A percentile compares a stretch with the other conserved stretches of the same genome.
phyloP scores from a whole-genome alignment of 2,113 vertebrate genomes.

The Sceloporus undulatus region DNA sequence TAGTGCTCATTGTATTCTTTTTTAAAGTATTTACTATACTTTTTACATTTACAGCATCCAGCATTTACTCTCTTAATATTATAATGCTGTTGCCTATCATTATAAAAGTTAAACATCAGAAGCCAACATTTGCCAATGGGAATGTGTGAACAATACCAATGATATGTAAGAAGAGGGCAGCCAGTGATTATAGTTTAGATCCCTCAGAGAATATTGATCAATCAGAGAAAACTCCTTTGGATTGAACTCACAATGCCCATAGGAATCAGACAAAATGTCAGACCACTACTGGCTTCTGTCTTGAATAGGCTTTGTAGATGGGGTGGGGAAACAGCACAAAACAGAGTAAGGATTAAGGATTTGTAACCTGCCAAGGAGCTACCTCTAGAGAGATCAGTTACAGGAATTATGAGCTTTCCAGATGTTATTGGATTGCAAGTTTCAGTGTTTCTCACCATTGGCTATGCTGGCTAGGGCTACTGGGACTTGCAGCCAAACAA shows the following conservation, averaged over 20 bases:
- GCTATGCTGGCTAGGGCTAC: too few relatives aligned
- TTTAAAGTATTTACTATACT: background rate
- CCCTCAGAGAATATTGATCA: background rate
- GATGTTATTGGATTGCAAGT: too few relatives aligned
- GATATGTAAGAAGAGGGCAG: background rate
- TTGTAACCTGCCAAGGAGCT: background rate
- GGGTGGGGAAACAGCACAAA: background rate
- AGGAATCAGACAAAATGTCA: background rate
- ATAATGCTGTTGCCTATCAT: background rate
- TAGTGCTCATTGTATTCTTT: background rate
- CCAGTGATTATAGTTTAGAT: background rate
- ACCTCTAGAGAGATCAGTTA: too few relatives aligned
- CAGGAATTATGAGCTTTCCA: too few relatives aligned
- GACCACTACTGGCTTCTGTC: background rate
- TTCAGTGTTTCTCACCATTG: too few relatives aligned
- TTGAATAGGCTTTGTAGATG: background rate
- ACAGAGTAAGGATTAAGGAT: background rate
- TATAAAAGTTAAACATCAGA: background rate
- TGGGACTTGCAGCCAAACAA: too few relatives aligned
- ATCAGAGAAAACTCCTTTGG: background rate
- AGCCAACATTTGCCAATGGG: background rate
- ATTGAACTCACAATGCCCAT: background rate
- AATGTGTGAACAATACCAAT: background rate
- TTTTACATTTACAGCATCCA: background rate
- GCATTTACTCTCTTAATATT: background rate